Percentiles rank a stretch among this genome's conserved stretches.
Conservation (phyloP, 2,888 invertebrate genomes). For the Aspidiotus destructor region DNA sequence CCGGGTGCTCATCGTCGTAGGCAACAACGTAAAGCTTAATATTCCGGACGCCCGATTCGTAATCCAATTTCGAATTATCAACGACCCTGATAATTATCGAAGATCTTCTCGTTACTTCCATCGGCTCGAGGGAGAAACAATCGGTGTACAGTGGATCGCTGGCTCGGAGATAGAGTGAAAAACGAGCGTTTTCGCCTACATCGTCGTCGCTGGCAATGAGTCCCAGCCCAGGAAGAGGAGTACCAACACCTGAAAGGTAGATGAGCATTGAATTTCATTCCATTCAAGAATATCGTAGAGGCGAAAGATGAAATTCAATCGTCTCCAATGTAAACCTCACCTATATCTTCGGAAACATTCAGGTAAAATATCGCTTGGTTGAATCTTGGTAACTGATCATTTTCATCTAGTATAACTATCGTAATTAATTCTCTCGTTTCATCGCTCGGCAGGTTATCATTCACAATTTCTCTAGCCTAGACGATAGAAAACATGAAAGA, state of each 20-base stretch:
- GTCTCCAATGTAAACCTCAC: constrained; percentile 41
- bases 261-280: background rate
- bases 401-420: constrained; percentile 67
- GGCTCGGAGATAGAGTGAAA: constrained; percentile 53
- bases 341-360: constrained; percentile 66
- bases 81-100: constrained; percentile 63
- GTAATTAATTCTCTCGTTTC: constrained; percentile 59
- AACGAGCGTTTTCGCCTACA: constrained; percentile 62
- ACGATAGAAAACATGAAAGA: constrained; percentile 37
- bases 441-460: constrained; percentile 60
- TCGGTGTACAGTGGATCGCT: constrained; percentile 41
- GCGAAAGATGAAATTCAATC: background rate
- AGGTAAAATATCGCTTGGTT: constrained; percentile 56
- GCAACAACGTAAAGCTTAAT: constrained; percentile 61
- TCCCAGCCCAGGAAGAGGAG: constrained; percentile 51
- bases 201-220: constrained; percentile 65
- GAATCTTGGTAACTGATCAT: constrained; percentile 65
- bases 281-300: too few species aligned
- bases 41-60: constrained; percentile 52
- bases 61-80: constrained; percentile 58
- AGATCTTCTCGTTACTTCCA: constrained; percentile 59
- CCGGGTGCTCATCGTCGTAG: constrained; percentile 39
- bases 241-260: constrained; percentile 39
- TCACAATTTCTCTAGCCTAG: constrained; percentile 62
- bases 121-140: constrained; percentile 51